Conservation (phyloP, 2,113 vertebrate species). For the Scolopax mira region DNA sequence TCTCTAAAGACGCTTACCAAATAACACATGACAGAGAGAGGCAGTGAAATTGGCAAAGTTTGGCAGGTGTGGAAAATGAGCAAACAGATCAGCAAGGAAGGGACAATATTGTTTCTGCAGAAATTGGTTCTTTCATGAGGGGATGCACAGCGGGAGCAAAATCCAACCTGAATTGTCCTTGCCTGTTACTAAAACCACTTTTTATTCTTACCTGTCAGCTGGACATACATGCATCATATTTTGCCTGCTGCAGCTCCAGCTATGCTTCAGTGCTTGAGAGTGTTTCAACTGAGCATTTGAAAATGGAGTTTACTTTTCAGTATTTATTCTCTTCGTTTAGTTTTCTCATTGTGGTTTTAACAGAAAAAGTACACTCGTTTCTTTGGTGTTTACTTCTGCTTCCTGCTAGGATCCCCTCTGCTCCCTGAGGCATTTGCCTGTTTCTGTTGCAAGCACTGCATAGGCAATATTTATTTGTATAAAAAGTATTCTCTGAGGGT, state of each 20-base stretch:
- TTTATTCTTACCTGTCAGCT: not conserved
- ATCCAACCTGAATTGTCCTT: not conserved
- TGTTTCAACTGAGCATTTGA: not conserved
- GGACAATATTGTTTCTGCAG: not conserved
- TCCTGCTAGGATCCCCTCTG: slow-evolving; percentile 33
- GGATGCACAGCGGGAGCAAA: not conserved
- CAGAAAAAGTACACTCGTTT: not conserved
- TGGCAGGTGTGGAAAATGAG: not conserved
- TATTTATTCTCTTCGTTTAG: not conserved
- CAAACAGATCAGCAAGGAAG: not conserved
- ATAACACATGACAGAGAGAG: not conserved
- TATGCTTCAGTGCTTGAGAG: not conserved
- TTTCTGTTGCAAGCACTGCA: slow-evolving; percentile 35
- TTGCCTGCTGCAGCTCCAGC: not conserved
- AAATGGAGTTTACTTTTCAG: not conserved
- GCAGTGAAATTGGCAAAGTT: not conserved
- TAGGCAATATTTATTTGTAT: slow-evolving; percentile 58
- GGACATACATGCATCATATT: accelerated
- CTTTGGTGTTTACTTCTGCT: slow-evolving; percentile 12
- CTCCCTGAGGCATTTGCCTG: slow-evolving; percentile 21
- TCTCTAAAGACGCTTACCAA: not conserved
- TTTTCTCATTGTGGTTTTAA: not conserved
- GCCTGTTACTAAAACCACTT: not conserved
- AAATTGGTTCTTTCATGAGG: not conserved
- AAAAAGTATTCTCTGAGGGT: slow-evolving; percentile 22